A percentile compares a stretch with the other conserved stretches of the same genome.
Evolutionary conservation across 35 echinoderm and acorn worm species (phyloP).

Genomic region (Hemicentrotus pulcherrimus): DNA sequence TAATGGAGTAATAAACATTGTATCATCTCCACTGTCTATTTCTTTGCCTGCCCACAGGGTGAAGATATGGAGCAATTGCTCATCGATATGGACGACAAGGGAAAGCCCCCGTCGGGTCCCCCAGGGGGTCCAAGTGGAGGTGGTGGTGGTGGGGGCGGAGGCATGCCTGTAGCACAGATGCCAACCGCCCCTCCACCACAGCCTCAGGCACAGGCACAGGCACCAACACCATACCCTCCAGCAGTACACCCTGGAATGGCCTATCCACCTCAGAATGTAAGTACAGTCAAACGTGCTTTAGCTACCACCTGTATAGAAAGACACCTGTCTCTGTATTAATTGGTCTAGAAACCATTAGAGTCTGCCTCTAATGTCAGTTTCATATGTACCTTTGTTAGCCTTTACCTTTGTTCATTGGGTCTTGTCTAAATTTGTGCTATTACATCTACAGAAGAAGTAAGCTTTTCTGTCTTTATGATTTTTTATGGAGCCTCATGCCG

Average conservation of each 20-base stretch:
- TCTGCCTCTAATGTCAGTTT: too few relatives aligned
- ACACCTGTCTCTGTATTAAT: too few relatives aligned
- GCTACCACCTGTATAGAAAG: too few relatives aligned
- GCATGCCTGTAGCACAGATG: neutral
- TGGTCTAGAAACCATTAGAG: too few relatives aligned
- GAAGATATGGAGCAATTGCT: conserved; percentile 14
- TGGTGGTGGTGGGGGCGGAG: conserved; percentile 47
- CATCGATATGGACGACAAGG: conserved; percentile 23
- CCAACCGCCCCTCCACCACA: neutral
- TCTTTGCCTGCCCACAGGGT: neutral
- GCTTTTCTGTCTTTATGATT: neutral
- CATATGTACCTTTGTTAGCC: too few relatives aligned
- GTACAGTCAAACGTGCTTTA: neutral
- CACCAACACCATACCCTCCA: neutral
- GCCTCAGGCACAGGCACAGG: neutral
- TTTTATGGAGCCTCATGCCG: neutral
- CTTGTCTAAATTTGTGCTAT: too few relatives aligned
- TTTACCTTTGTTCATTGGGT: too few relatives aligned
- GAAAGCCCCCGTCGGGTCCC: neutral
- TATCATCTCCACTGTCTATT: too few relatives aligned
- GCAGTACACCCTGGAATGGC: neutral
- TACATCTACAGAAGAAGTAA: too few relatives aligned
- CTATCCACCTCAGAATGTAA: conserved; percentile 4
- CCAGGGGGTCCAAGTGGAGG: conserved; percentile 13
- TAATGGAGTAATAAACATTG: too few relatives aligned